Evolutionary conservation across 2,797 vertebrate genomes (phyloP).

Genomic region (Manis crassicaudata): DNA sequence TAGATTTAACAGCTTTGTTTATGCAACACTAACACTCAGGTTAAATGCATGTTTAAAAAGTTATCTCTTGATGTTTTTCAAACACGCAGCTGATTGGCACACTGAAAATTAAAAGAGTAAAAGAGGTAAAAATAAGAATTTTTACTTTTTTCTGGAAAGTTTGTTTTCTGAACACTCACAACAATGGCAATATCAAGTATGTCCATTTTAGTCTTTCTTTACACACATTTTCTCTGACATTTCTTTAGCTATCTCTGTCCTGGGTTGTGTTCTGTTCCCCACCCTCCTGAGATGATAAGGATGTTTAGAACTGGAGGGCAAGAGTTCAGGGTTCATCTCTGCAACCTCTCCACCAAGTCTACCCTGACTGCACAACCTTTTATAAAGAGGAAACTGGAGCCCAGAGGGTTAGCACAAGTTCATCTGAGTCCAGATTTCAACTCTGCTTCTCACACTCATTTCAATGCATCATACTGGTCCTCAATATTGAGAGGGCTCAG

Average conservation of each 20-base stretch:
- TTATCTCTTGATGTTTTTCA: conserved; percentile 51
- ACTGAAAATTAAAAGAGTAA: conserved; percentile 13
- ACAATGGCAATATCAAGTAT: neutral
- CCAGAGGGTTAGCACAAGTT: neutral
- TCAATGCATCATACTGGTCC: neutral
- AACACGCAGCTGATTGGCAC: neutral
- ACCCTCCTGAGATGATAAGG: neutral
- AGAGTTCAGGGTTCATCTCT: neutral
- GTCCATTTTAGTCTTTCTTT: neutral
- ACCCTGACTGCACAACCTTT: neutral
- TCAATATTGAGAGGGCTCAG: neutral
- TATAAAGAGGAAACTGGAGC: neutral
- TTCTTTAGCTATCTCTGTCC: neutral
- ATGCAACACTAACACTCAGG: neutral
- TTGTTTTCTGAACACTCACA: neutral
- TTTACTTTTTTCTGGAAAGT: neutral
- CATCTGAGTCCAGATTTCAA: neutral
- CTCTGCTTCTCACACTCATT: neutral
- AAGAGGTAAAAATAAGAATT: neutral
- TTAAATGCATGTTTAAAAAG: neutral
- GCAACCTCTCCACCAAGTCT: neutral
- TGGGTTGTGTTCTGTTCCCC: neutral
- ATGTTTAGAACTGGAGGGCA: neutral
- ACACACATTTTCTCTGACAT: neutral
- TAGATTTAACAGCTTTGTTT: conserved; percentile 37